Conservation (phyloP, 2,797 vertebrate species). For the Myiothlypis chrysogaster region DNA sequence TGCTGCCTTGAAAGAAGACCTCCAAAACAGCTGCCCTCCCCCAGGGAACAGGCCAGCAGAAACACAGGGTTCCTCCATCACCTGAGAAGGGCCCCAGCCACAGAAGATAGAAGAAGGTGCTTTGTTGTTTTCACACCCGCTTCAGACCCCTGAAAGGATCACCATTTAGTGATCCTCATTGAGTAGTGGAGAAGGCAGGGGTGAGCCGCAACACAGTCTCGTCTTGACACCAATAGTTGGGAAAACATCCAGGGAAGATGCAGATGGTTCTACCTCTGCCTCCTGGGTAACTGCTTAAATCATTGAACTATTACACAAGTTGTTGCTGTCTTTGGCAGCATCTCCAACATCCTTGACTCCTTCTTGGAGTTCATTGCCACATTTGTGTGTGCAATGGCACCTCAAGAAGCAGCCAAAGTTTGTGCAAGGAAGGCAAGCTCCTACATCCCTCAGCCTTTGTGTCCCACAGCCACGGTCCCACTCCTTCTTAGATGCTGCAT, state of each 20-base stretch:
- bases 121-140: background rate
- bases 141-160: background rate
- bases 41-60: background rate
- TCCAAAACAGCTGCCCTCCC: background rate
- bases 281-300: background rate
- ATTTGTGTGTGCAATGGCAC: background rate
- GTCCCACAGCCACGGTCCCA: background rate
- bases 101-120: background rate
- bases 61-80: background rate
- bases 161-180: fast-evolving
- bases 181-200: background rate
- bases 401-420: background rate
- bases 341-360: background rate
- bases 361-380: background rate
- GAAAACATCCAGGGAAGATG: background rate
- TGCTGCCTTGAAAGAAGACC: background rate
- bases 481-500: background rate
- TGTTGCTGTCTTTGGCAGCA: background rate
- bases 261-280: background rate
- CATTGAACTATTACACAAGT: background rate
- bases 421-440: background rate
- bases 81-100: background rate
- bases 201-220: background rate
- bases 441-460: background rate
- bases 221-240: background rate